phyloP scores from a whole-genome alignment of 2,113 vertebrate genomes.

The Sula dactylatra region DNA sequence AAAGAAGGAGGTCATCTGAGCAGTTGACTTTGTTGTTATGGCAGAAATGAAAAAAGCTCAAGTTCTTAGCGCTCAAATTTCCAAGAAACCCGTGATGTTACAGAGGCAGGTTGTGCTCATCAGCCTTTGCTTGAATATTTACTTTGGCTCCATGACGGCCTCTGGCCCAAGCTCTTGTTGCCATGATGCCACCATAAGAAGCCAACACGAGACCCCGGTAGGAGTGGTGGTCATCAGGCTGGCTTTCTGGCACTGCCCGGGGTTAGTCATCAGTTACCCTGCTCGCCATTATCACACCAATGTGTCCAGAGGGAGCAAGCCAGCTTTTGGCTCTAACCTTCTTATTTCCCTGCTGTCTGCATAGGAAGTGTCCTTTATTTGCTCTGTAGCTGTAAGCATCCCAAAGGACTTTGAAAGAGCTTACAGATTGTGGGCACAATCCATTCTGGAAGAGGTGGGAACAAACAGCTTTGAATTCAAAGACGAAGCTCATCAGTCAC shows the following conservation, averaged over 20 bases:
- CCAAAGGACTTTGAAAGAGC: background rate
- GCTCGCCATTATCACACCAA: background rate
- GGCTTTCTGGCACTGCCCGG: background rate
- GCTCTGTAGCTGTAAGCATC: background rate
- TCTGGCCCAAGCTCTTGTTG: background rate
- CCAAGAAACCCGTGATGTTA: background rate
- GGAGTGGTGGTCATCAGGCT: background rate
- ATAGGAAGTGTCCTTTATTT: background rate
- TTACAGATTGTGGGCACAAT: background rate
- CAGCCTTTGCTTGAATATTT: background rate
- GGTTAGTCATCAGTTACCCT: background rate
- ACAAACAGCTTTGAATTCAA: background rate
- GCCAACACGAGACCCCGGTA: background rate
- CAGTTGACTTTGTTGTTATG: background rate
- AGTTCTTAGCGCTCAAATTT: background rate
- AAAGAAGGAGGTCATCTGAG: background rate
- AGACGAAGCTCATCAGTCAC: background rate
- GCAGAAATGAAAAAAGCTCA: background rate
- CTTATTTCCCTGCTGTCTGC: background rate
- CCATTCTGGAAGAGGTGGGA: background rate
- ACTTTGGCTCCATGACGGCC: background rate
- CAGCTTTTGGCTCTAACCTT: background rate
- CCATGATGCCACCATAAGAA: accelerated
- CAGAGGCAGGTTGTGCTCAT: background rate
- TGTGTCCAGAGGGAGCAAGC: background rate